These are phyloP conservation scores for Lemur catta DNA, from an alignment of 2,797 vertebrate genomes.

Conservation along the genomic window DNA sequence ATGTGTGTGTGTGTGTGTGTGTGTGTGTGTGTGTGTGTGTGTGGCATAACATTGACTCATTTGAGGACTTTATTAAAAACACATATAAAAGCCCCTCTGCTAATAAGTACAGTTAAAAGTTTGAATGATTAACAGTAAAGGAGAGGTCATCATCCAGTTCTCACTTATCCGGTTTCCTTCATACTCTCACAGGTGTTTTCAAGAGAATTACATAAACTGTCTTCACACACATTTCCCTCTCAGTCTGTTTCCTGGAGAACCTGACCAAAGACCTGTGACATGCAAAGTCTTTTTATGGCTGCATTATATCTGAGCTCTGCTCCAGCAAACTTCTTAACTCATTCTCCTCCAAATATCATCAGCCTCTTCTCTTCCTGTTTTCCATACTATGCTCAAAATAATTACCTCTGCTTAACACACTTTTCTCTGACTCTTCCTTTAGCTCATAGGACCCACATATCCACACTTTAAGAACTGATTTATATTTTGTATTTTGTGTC, in stretches of 20 bases:
- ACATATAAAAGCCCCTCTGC: neutral
- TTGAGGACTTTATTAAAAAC: neutral
- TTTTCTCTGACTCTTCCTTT: neutral
- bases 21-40: neutral
- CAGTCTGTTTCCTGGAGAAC: neutral
- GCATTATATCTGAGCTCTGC: neutral
- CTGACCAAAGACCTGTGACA: neutral
- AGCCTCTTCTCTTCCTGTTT: neutral
- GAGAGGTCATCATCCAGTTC: neutral
- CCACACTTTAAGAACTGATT: neutral
- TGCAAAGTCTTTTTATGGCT: neutral
- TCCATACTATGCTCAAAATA: neutral
- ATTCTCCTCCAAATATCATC: neutral
- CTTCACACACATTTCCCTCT: neutral
- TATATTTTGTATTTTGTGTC: neutral
- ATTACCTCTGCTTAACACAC: neutral
- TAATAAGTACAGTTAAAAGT: neutral
- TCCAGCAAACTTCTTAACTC: neutral
- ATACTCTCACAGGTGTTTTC: neutral
- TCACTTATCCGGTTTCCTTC: neutral
- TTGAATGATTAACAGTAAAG: neutral
- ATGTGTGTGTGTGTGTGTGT: neutral
- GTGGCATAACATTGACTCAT: neutral
- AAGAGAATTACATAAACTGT: neutral
- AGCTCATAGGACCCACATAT: neutral